Evolutionary conservation across 2,888 invertebrate species (phyloP).

Genomic region (Caenorhabditis sp.): DNA sequence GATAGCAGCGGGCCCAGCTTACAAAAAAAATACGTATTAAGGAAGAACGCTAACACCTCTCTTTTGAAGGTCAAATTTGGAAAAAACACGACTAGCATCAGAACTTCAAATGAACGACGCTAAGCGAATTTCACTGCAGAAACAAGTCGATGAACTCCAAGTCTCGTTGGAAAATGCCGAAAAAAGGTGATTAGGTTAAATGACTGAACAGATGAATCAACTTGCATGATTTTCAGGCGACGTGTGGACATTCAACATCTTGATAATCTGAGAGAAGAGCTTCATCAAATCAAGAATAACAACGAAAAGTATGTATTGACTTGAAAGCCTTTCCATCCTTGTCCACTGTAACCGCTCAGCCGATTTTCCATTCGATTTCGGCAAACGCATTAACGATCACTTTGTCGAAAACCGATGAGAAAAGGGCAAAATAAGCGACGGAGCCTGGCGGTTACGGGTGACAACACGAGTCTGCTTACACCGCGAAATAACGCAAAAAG

Average conservation of each 20-base stretch:
- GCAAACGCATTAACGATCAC: no score
- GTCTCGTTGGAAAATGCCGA: slow-evolving; percentile 28
- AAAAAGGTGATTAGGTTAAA: slow-evolving; percentile 33
- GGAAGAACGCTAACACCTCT: no score
- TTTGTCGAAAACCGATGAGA: no score
- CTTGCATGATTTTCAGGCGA: slow-evolving; percentile 44
- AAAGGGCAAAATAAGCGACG: no score
- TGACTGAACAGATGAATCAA: background rate
- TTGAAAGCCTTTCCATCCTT: no score
- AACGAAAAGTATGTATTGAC: slow-evolving; percentile 41
- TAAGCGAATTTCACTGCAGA: slow-evolving; percentile 5
- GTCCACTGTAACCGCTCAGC: no score
- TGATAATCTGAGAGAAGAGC: slow-evolving; percentile 38
- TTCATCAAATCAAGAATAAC: slow-evolving; percentile 23
- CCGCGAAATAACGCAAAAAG: no score
- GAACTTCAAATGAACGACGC: slow-evolving; percentile 42
- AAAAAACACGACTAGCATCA: slow-evolving; percentile 47
- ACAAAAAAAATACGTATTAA: no score
- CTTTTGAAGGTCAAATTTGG: slow-evolving; percentile 39
- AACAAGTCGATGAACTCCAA: slow-evolving; percentile 31
- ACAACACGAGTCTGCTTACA: no score
- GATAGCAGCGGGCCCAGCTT: no score
- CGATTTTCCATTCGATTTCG: no score
- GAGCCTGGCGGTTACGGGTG: no score
- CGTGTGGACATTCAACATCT: slow-evolving; percentile 43